phyloP scores from a whole-genome alignment of 2,113 vertebrate species.

The Mus musculus region DNA sequence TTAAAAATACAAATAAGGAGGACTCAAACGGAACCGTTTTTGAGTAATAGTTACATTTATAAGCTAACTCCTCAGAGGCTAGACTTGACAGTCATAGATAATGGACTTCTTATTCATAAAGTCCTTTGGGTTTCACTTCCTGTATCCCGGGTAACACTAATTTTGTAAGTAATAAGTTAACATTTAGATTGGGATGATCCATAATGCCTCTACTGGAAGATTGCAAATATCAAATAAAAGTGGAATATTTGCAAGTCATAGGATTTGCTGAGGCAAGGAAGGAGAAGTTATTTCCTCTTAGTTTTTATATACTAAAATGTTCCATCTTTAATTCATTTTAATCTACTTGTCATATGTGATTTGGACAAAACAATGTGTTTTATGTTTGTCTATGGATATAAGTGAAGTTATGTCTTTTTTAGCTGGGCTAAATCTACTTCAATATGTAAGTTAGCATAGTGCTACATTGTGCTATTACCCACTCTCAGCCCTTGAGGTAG shows the following conservation, averaged over 20 bases:
- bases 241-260: neutral
- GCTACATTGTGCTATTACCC: no score
- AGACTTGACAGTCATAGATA: neutral
- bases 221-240: neutral
- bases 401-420: neutral
- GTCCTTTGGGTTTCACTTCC: neutral
- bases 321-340: neutral
- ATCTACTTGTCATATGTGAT: neutral
- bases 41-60: neutral
- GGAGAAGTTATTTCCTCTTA: neutral
- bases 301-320: neutral
- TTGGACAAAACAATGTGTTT: neutral
- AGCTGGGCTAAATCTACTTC: neutral
- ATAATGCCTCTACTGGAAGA: no score
- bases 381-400: neutral
- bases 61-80: neutral
- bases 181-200: no score
- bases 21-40: neutral
- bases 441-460: neutral
- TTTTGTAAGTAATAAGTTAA: neutral
- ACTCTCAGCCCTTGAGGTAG: neutral
- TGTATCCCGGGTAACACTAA: no score
- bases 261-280: neutral
- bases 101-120: neutral
- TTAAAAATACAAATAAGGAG: neutral